Base-by-base conservation (phyloP, 2,113 vertebrate genomes). In the Scortum barcoo region DNA sequence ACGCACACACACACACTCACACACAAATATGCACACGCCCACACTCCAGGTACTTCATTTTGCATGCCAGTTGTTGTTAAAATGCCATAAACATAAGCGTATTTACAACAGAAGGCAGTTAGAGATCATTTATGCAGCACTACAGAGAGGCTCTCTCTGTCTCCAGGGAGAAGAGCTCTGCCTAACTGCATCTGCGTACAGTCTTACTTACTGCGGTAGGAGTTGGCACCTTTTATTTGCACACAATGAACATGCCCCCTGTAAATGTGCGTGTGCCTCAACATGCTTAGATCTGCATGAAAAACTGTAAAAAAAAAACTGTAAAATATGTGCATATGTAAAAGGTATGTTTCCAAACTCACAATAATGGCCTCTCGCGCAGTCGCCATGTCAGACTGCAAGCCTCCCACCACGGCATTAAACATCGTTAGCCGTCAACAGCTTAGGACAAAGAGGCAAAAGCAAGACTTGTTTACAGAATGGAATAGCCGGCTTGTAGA, bases 11-110 rank as follows among this genome's bases (percentile, higher is more conserved):
- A 38, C 46, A 50, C 46, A 77, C 33, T 66, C 50, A 44, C 16
- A 44, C 42, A n/a, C 44, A 79, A 80, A 81, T 50, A 65, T 67
- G 61, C 70, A 61, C 81, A 69, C n/a, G 10, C 79, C 40, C 60
- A 75, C 81, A 44, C 78, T 76, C 28, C 75, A 88, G 80, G 89
- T 87, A 76, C 56, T 76, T 72, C 56, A 44, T 83, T 83, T 76
- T 75, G 58, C 33, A 80, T 80, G 72, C 73, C 61, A 78, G 76
- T 85, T 84, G 76, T 88, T 72, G 76, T 88, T 90, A 88, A 92
- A 93, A 88, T 57, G 77, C 74, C 70, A 81, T 91, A 78, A 91
- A 89, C 86, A 84, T 76, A 76, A 88, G 77, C 56, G 61, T 89
- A 84, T 88, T 86, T 90, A 76, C 85, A 83, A 57, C 83, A 90